Base-by-base conservation (phyloP, 2,113 vertebrate species). In the Butastur rufipennis region DNA sequence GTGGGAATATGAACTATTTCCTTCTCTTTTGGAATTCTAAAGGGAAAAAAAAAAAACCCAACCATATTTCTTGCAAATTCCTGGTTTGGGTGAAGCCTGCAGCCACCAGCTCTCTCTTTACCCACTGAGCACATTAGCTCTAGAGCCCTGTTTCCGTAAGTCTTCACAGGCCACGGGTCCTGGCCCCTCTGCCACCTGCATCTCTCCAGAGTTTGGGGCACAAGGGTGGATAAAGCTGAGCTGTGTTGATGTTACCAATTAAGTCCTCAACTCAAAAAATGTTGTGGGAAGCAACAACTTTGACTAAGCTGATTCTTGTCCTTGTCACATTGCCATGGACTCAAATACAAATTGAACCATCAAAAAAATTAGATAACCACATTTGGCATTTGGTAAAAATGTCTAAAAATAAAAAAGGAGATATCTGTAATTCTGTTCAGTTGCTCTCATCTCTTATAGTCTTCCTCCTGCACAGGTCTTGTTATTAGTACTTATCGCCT, bases 91-190 rank as follows among this genome's bases (percentile, higher is more conserved):
- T 29, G 19, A 61, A 83, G 48, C 12, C 36, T 71, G 66, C 19
- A 86, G 58, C 18, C 45, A 48, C 8, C 12, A 86, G 34, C 19
- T 70, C 18, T 18, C 47, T 72, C 62, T 40, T 15, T 21, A 14
- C 16, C 22, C 19, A 48, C 4, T 36, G 8, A 56, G 43, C 13
- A 36, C 3, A 6, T 67, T 2, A 43, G 16, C 9, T 48, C 48
- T 36, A 47, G 40, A 86, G 40, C 1, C 6, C 7, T 26, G 1
- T 59, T 63, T 67, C 55, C 7, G 0, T 5, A 27, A 27, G 12
- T 6, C 48, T 45, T 58, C 40, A 27, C 16, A 42, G 32, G 34
- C 9, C 36, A 22, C 0, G 0, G 8, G 22, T 63, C 53, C 40
- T 34, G 7, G 21, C 10, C 12, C 8, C 52, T 32, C 16, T 22